Conservation (phyloP, 2,797 vertebrate species). For the Loriculus beryllinus region DNA sequence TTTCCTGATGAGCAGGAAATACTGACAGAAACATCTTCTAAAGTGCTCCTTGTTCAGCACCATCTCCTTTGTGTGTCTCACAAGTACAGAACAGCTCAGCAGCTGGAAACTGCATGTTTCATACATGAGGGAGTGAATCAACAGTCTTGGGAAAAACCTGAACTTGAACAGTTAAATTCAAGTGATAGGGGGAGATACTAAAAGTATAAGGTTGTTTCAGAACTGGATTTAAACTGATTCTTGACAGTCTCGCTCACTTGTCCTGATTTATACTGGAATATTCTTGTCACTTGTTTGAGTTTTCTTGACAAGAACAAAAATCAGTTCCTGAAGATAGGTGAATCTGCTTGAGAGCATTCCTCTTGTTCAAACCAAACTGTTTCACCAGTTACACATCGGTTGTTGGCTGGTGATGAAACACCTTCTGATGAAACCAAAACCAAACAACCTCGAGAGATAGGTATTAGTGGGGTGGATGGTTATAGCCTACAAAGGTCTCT, state of each 20-base stretch:
- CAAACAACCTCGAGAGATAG: background rate
- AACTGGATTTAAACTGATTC: background rate
- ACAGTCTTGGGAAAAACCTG: background rate
- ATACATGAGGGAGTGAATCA: background rate
- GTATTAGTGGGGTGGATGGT: background rate
- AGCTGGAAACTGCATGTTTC: background rate
- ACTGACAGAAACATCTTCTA: constrained; percentile 12
- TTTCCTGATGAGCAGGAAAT: constrained; percentile 38
- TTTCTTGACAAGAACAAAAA: background rate
- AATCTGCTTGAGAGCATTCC: background rate
- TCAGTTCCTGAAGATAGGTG: background rate
- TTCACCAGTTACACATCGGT: background rate
- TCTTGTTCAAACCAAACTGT: background rate
- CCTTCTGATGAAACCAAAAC: background rate
- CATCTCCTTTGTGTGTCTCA: background rate
- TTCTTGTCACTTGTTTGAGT: background rate
- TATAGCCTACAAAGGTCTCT: background rate
- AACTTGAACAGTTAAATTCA: background rate
- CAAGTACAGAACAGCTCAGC: background rate
- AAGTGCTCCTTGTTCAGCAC: background rate
- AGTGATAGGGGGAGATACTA: background rate
- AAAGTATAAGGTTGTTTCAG: background rate
- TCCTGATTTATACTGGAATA: background rate
- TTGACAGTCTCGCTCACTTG: background rate
- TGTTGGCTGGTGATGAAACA: background rate